Conservation (phyloP, 1,140 invertebrate genomes). For the Hylaeus volcanicus region DNA sequence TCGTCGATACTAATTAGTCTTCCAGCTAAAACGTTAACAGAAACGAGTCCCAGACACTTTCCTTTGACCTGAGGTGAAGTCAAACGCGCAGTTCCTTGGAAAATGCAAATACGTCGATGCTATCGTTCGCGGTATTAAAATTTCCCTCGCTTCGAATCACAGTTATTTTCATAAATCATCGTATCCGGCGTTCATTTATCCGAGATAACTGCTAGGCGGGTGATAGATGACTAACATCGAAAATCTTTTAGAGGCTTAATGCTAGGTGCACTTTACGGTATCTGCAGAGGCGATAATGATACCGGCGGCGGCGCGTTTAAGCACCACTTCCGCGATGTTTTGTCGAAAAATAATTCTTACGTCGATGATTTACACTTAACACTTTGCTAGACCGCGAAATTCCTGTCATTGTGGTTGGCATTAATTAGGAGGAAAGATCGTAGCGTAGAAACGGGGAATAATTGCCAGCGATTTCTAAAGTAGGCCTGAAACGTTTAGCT, state of each 20-base stretch:
- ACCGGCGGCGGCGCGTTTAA: neutral
- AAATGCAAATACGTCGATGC: constrained; percentile 3
- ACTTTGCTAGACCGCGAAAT: neutral
- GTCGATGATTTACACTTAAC: neutral
- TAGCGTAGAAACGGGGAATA: no score
- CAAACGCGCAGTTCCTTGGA: neutral
- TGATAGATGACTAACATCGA: constrained; percentile 17
- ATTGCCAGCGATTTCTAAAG: no score
- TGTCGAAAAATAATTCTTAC: neutral
- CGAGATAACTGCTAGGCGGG: neutral
- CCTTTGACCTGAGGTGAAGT: neutral
- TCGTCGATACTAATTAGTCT: neutral
- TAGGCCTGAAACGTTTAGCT: no score
- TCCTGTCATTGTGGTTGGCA: neutral
- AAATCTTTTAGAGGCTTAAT: constrained; percentile 2
- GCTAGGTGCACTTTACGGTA: constrained; percentile 14
- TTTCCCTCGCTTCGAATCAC: constrained; percentile 5
- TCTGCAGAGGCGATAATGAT: constrained; percentile 8
- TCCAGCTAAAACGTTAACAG: neutral
- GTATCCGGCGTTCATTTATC: constrained; percentile 11
- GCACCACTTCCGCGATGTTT: neutral
- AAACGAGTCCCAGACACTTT: constrained; percentile 8
- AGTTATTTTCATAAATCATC: constrained; percentile 26
- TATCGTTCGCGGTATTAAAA: neutral
- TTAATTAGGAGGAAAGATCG: no score